phyloP scores from a whole-genome alignment of 2,113 vertebrate species.

The Dermatemys mawii region DNA sequence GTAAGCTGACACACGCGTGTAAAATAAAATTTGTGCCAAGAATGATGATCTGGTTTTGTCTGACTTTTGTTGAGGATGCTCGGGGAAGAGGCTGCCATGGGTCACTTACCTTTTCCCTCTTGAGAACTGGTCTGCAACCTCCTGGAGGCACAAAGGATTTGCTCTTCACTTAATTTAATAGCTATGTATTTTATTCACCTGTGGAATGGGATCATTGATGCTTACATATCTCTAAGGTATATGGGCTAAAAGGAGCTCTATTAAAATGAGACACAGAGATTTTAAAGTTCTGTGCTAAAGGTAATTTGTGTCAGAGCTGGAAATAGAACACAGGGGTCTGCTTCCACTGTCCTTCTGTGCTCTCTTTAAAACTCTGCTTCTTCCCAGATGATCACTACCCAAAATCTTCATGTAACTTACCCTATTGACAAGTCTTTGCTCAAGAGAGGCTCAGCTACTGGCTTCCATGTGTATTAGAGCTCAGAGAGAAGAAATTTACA shows the following conservation, averaged over 20 bases:
- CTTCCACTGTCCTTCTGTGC: background rate
- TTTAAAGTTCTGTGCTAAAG: background rate
- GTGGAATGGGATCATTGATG: background rate
- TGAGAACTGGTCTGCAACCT: background rate
- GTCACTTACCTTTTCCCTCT: background rate
- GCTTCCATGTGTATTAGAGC: background rate
- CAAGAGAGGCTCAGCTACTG: background rate
- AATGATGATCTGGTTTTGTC: background rate
- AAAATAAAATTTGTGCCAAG: background rate
- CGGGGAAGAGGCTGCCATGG: background rate
- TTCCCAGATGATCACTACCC: background rate
- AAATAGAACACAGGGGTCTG: background rate
- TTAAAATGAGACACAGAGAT: background rate
- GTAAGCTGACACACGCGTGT: slow-evolving; percentile 72
- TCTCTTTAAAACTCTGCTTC: background rate
- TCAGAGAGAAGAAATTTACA: background rate
- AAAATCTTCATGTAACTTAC: background rate
- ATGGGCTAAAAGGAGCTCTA: background rate
- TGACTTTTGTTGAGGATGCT: background rate
- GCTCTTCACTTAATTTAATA: background rate
- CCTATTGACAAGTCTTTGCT: background rate
- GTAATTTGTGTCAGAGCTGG: background rate
- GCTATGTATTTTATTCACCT: background rate
- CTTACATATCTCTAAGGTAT: background rate
- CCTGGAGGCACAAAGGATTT: background rate